Conservation (phyloP, 2,797 vertebrate genomes). For the Cuculus canorus region DNA sequence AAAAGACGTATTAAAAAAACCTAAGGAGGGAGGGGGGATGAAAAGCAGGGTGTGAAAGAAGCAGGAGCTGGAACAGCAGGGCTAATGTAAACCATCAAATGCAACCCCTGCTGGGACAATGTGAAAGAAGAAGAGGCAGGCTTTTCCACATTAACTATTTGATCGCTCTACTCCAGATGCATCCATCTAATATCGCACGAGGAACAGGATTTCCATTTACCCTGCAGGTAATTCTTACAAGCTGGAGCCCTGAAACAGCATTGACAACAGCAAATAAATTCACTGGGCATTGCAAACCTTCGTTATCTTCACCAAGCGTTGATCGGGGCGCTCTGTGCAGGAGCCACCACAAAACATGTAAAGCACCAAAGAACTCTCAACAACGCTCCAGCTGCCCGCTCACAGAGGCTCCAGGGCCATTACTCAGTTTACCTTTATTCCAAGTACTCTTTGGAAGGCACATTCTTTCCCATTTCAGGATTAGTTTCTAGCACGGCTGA, state of each 20-base stretch:
- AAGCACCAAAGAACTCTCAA: not conserved
- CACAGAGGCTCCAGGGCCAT: not conserved
- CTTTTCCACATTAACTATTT: not conserved
- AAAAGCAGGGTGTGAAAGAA: slow-evolving; percentile 19
- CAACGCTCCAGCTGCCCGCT: not conserved
- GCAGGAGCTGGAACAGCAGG: slow-evolving; percentile 24
- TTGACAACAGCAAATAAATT: not conserved
- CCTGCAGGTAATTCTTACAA: not conserved
- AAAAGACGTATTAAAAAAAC: not conserved
- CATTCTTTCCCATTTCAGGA: not conserved
- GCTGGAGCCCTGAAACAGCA: not conserved
- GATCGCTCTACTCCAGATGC: not conserved
- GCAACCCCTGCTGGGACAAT: slow-evolving; percentile 25
- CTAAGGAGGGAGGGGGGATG: not conserved
- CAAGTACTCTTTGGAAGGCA: not conserved
- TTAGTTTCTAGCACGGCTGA: not conserved
- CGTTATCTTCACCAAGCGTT: not conserved
- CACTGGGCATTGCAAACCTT: not conserved
- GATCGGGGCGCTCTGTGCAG: not conserved
- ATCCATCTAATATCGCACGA: not conserved
- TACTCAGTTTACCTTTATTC: not conserved
- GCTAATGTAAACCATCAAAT: slow-evolving; percentile 20
- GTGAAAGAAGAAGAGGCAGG: not conserved
- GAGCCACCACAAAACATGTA: accelerated
- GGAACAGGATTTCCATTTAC: not conserved